Conservation (phyloP, 2,888 invertebrate genomes). For the Bellardia pandia region DNA sequence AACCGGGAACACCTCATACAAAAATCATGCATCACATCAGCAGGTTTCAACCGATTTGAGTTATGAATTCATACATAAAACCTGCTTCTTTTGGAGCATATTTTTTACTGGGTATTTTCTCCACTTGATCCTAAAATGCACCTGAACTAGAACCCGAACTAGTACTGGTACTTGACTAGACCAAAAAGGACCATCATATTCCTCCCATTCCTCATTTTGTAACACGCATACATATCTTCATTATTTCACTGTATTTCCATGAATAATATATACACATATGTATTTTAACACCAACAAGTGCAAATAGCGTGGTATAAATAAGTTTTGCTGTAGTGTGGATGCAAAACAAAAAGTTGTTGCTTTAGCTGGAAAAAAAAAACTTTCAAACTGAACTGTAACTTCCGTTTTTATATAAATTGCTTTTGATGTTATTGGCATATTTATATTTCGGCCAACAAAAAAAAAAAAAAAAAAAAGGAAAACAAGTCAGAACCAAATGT, state of each 20-base stretch:
- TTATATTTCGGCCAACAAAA: slow-evolving; percentile 50
- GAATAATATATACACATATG: not conserved
- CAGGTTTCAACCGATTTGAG: no score
- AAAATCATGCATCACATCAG: no score
- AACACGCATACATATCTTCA: no score
- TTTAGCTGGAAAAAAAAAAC: not conserved
- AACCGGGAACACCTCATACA: no score
- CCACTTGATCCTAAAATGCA: no score
- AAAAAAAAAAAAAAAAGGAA: no score
- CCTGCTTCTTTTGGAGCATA: no score
- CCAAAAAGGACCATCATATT: not conserved
- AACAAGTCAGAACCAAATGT: not conserved
- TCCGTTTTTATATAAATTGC: slow-evolving; percentile 69
- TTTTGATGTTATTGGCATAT: slow-evolving; percentile 70
- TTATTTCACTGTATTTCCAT: not conserved
- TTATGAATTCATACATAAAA: no score
- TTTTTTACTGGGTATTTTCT: no score
- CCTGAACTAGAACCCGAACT: no score
- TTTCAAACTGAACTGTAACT: slow-evolving; percentile 62
- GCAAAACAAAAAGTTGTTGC: not conserved
- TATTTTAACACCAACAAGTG: slow-evolving; percentile 11
- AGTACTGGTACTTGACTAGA: not conserved
- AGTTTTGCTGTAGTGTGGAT: not conserved
- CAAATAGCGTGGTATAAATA: not conserved
- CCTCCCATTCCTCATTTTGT: not conserved